phyloP scores from a whole-genome alignment of 2,797 vertebrate genomes.

The Serranus cabrilla region DNA sequence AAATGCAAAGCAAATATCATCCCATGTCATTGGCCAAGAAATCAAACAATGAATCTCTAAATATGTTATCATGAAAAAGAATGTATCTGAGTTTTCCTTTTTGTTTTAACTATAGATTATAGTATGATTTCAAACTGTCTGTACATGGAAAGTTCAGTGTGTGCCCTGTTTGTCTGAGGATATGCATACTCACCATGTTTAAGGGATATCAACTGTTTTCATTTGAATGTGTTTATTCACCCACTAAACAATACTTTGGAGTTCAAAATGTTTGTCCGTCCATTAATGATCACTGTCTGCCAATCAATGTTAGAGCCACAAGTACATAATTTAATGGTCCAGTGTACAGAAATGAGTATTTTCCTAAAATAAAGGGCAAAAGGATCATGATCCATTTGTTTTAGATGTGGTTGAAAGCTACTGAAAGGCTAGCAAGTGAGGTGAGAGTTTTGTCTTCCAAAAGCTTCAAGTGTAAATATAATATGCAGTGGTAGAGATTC shows the following conservation, averaged over 20 bases:
- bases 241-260: conserved; percentile 8
- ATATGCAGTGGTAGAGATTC: neutral
- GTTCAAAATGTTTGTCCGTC: conserved; percentile 34
- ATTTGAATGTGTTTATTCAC: neutral
- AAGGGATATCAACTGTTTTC: neutral
- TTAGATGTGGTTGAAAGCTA: neutral
- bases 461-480: neutral
- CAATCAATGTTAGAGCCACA: neutral
- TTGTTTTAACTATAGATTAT: conserved; percentile 22
- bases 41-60: conserved; percentile 4
- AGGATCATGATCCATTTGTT: neutral
- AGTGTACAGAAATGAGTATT: neutral
- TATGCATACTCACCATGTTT: conserved; percentile 15
- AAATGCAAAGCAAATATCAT: conserved; percentile 36
- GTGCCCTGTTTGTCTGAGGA: neutral
- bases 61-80: conserved; percentile 42
- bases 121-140: conserved; percentile 20
- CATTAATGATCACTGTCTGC: neutral
- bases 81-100: conserved; percentile 43
- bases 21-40: conserved; percentile 42
- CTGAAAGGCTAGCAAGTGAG: neutral
- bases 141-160: conserved; percentile 19
- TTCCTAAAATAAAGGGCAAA: neutral
- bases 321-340: conserved; percentile 16
- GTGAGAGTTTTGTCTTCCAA: neutral